phyloP scores from a whole-genome alignment of 2,888 invertebrate species.

The Aporophyla nigra region DNA sequence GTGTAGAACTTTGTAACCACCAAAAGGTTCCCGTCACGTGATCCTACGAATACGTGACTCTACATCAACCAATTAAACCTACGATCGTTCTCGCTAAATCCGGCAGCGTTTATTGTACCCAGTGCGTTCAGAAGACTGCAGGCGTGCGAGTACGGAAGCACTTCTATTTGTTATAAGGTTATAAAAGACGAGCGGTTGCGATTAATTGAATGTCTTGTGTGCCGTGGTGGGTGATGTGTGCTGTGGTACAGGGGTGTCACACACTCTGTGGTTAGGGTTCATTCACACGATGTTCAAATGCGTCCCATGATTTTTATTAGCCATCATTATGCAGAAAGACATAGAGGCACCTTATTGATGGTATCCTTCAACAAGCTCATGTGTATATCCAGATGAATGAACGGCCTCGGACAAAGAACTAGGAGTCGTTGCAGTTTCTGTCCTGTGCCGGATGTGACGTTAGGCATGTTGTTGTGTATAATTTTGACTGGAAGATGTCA shows the following conservation, averaged over 20 bases:
- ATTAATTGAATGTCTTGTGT: slow-evolving; percentile 50
- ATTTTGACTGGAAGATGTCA: neutral
- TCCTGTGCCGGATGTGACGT: neutral
- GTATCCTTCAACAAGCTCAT: neutral
- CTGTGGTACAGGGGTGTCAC: neutral
- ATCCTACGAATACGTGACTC: neutral
- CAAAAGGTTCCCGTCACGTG: neutral
- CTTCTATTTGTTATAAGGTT: slow-evolving; percentile 49
- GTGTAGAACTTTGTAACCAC: neutral
- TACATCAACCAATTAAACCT: neutral
- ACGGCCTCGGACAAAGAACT: too few relatives aligned
- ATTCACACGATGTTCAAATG: neutral
- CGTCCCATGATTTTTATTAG: neutral
- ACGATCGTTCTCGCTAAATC: neutral
- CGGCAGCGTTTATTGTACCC: neutral
- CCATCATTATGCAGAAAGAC: neutral
- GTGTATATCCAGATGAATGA: neutral
- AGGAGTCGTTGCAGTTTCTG: neutral
- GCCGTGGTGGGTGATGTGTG: neutral
- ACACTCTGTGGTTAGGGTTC: neutral
- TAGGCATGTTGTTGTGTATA: neutral
- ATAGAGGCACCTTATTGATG: neutral
- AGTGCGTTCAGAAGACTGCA: slow-evolving; percentile 21
- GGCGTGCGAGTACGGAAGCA: slow-evolving; percentile 11
- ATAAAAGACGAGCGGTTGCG: slow-evolving; percentile 34